phyloP scores from a whole-genome alignment of 2,888 invertebrate genomes.

The Ptycholaimellus sp. region DNA sequence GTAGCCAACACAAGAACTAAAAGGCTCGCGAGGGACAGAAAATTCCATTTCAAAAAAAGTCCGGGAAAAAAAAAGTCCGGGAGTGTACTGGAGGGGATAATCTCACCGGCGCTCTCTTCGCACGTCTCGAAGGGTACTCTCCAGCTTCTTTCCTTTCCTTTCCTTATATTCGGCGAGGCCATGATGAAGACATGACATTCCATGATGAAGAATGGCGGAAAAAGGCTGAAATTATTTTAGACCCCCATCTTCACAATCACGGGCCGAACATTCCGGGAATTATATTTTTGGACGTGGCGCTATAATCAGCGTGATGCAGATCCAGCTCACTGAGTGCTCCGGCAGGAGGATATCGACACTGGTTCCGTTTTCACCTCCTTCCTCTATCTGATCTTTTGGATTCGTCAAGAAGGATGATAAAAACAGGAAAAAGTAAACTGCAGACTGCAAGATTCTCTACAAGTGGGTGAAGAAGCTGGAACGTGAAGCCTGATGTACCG shows the following conservation, averaged over 20 bases:
- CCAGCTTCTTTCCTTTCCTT: constrained; percentile 98
- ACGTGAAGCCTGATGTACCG: constrained; percentile 81
- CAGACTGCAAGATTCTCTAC: constrained; percentile 87
- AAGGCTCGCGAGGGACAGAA: no score
- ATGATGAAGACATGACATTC: no score
- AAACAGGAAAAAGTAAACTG: no score
- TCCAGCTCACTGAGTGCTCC: constrained; percentile 85
- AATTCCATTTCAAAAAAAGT: no score
- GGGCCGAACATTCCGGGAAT: constrained; percentile 58
- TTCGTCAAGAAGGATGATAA: no score
- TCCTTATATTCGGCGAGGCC: no score
- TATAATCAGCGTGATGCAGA: constrained; percentile 98
- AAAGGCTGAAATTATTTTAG: constrained; percentile 6
- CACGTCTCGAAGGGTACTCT: constrained; percentile 46
- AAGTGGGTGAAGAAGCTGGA: constrained; percentile 84
- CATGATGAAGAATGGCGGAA: no score
- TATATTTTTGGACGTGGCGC: constrained; percentile 85
- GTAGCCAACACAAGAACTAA: no score
- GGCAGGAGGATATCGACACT: constrained; percentile 80
- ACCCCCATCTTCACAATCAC: constrained; percentile 88
- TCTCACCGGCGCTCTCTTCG: constrained; percentile 91
- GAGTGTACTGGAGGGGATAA: no score
- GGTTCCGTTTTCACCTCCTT: no score
- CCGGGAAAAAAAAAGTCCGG: no score
- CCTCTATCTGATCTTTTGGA: no score